phyloP scores from a whole-genome alignment of 37 sponge, comb jelly and placozoan genomes.

The Mnemiopsis leidyi region DNA sequence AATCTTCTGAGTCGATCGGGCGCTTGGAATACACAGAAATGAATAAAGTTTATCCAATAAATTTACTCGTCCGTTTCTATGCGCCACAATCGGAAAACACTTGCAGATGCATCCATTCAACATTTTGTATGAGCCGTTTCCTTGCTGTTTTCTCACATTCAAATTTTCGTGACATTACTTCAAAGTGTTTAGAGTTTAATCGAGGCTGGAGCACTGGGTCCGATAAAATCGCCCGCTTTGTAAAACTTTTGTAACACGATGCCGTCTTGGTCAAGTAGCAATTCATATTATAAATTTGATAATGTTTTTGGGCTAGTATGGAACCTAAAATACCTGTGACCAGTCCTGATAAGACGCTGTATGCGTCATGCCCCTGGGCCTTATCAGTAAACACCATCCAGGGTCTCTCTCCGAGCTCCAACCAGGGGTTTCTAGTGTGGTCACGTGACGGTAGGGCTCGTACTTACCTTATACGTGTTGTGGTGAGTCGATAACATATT shows the following conservation, averaged over 20 bases:
- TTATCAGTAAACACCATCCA: not conserved
- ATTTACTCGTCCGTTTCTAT: too few species aligned
- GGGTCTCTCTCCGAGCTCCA: not conserved
- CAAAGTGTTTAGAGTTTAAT: not conserved
- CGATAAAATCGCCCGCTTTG: not conserved
- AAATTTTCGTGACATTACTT: not conserved
- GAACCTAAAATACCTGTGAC: conserved; percentile 38
- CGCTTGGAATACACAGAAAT: not conserved
- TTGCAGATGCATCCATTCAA: not conserved
- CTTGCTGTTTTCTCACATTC: too few species aligned
- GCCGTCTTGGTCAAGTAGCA: conserved; percentile 28
- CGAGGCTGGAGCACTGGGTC: not conserved
- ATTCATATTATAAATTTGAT: conserved; percentile 63
- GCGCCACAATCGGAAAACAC: too few species aligned
- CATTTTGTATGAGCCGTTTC: too few species aligned
- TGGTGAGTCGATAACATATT: not conserved
- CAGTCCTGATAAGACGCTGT: not conserved
- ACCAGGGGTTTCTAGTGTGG: not conserved
- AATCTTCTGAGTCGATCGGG: not conserved
- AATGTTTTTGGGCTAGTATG: conserved; percentile 11
- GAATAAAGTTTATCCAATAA: not conserved
- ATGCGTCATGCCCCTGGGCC: conserved; percentile 4
- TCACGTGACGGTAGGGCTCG: conserved; percentile 18
- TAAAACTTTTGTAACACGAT: conserved; percentile 6
- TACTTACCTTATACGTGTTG: not conserved